These are phyloP conservation scores for Heliconius nattereri DNA, from an alignment of 1,140 invertebrate species.

Conservation along the genomic window DNA sequence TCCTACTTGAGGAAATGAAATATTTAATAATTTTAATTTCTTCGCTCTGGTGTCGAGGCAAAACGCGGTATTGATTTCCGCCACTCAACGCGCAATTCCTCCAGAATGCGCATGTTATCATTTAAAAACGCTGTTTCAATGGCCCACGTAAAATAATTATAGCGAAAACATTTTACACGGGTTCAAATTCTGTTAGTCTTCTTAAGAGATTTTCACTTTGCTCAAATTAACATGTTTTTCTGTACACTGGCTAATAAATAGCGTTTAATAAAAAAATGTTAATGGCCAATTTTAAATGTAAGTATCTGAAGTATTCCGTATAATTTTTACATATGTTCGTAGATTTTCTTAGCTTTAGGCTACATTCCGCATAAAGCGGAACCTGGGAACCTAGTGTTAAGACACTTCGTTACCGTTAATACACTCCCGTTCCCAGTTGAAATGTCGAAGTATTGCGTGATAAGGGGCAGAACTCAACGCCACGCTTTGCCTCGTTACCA, in stretches of 20 bases:
- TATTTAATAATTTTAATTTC: too few species aligned
- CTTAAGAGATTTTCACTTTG: slow-evolving; percentile 13
- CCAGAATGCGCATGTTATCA: too few species aligned
- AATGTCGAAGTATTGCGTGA: neutral
- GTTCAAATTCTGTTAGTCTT: slow-evolving; percentile 17
- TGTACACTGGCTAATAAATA: neutral
- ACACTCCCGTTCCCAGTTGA: neutral
- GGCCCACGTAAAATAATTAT: slow-evolving; percentile 16
- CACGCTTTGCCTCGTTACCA: neutral
- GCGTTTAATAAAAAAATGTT: neutral
- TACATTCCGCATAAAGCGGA: neutral
- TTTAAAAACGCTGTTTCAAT: neutral
- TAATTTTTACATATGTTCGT: too few species aligned
- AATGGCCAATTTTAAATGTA: too few species aligned
- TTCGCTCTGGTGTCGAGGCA: too few species aligned
- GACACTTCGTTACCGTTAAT: neutral
- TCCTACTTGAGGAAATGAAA: too few species aligned
- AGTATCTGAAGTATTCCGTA: too few species aligned
- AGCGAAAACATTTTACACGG: slow-evolving; percentile 23
- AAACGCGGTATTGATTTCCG: too few species aligned
- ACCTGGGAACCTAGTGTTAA: neutral
- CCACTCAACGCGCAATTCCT: too few species aligned
- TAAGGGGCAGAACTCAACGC: neutral
- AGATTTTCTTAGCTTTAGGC: too few species aligned
- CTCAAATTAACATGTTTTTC: neutral